These are phyloP conservation scores for Nothoprocta pentlandii DNA, from an alignment of 2,113 vertebrate genomes.

Conservation along the genomic window DNA sequence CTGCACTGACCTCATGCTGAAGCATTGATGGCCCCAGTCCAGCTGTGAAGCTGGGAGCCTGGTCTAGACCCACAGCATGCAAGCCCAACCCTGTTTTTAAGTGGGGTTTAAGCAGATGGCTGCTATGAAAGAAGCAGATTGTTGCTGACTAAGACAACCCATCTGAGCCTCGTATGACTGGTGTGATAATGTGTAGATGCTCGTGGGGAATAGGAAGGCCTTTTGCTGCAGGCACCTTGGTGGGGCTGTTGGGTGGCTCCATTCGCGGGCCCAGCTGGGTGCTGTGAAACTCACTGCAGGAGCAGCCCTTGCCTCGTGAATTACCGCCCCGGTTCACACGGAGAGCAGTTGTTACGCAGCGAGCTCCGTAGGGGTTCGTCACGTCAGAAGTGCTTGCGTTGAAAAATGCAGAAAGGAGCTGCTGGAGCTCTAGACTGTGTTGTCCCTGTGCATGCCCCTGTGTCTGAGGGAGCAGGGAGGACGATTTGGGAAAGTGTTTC, in stretches of 20 bases:
- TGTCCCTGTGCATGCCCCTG: neutral
- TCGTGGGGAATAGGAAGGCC: neutral
- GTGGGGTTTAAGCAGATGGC: neutral
- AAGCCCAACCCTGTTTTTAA: neutral
- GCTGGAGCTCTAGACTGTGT: neutral
- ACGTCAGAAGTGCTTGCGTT: neutral
- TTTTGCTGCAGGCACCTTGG: neutral
- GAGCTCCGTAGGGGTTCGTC: neutral
- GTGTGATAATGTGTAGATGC: neutral
- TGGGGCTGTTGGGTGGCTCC: neutral
- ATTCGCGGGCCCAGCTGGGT: neutral
- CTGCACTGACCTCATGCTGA: rapidly evolving
- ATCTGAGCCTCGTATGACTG: neutral
- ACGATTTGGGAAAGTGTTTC: neutral
- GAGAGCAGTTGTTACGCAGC: neutral
- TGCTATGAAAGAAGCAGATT: neutral
- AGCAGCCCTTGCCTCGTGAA: neutral
- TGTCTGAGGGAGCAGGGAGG: neutral
- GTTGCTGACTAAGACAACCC: neutral
- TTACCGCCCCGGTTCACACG: neutral
- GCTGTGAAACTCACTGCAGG: rapidly evolving
- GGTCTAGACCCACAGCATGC: neutral
- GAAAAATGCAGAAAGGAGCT: neutral
- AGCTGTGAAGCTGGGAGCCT: neutral
- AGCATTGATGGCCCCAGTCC: neutral